Percentiles rank a stretch among this genome's conserved stretches.
Conservation (phyloP, 2,113 vertebrate species). For the Coracopsis vasa region DNA sequence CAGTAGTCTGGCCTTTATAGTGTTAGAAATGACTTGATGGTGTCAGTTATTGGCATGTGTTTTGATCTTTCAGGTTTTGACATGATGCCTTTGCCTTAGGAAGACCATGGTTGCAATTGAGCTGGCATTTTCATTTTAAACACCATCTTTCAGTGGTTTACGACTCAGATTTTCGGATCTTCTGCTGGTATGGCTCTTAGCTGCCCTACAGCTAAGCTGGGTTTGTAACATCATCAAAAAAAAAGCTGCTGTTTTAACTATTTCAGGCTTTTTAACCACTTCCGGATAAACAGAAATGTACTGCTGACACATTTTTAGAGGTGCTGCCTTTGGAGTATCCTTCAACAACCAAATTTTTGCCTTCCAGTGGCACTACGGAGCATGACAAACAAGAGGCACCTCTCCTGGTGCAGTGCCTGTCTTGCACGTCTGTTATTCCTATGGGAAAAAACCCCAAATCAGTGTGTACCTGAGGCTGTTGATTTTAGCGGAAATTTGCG, state of each 20-base stretch:
- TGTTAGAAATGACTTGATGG: accelerated
- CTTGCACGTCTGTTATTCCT: neutral
- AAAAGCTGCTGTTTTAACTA: neutral
- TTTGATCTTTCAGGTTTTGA: neutral
- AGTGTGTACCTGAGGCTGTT: neutral
- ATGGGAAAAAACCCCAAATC: neutral
- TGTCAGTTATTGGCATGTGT: accelerated
- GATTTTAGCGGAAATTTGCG: conserved; percentile 12
- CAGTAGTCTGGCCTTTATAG: neutral
- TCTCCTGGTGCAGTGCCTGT: neutral
- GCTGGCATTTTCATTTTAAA: conserved; percentile 16
- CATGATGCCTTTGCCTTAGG: neutral
- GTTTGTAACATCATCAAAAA: neutral
- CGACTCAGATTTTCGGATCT: conserved; percentile 39
- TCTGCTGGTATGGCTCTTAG: neutral
- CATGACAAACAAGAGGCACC: accelerated
- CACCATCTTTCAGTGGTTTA: neutral
- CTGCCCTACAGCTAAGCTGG: neutral
- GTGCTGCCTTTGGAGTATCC: neutral
- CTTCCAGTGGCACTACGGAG: neutral
- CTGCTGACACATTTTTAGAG: neutral
- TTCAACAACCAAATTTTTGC: neutral
- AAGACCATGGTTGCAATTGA: neutral
- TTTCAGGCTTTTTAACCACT: conserved; percentile 10
- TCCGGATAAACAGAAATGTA: neutral